Percentiles rank a stretch among this genome's conserved stretches.
Conservation (phyloP, 2,797 vertebrate species). For the Parauchenoglanis ngamensis region DNA sequence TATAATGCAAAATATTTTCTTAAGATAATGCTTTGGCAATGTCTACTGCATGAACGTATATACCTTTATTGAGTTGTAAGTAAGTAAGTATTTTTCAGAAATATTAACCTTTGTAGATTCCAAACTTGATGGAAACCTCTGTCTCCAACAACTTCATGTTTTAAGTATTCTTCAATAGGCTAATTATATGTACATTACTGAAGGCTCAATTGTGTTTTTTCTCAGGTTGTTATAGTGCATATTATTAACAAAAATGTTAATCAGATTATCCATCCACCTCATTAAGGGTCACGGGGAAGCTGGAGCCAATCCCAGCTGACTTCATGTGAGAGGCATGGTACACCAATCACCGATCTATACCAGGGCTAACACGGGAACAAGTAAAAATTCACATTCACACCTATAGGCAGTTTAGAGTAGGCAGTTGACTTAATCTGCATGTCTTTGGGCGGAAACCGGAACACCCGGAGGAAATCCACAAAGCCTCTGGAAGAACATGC, state of each 20-base stretch:
- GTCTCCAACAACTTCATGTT: background rate
- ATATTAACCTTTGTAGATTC: background rate
- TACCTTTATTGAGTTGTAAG: background rate
- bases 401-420: too few species aligned
- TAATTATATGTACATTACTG: background rate
- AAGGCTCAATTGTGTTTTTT: background rate
- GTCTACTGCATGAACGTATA: background rate
- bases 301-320: too few species aligned
- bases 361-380: too few species aligned
- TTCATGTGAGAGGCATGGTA: too few species aligned
- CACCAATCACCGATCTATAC: too few species aligned
- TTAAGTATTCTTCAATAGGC: background rate
- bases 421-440: too few species aligned
- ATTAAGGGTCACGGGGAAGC: too few species aligned
- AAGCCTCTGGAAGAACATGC: too few species aligned
- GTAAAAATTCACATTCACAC: too few species aligned
- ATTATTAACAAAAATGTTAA: background rate
- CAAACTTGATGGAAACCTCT: background rate
- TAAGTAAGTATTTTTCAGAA: background rate
- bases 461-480: too few species aligned
- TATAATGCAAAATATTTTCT: background rate
- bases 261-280: too few species aligned
- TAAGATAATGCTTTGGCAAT: background rate
- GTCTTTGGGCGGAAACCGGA: too few species aligned
- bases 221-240: background rate